Conservation (phyloP, 2,797 vertebrate species). For the Onychomys leucogaster region DNA sequence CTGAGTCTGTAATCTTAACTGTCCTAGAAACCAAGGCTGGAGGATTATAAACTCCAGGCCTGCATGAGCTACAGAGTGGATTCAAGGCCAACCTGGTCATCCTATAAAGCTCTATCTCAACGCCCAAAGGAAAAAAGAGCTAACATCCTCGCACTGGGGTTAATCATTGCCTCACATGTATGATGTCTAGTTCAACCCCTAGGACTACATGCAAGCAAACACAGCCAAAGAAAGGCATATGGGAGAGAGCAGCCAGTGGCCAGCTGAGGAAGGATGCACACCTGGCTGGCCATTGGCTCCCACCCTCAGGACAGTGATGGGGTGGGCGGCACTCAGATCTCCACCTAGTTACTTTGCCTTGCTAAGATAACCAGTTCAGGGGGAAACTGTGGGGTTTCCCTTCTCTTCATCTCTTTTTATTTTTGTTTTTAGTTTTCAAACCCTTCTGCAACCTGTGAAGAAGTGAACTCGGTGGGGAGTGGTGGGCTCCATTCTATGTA, state of each 20-base stretch:
- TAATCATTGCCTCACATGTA: no score
- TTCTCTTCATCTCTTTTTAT: not conserved
- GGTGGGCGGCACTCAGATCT: not conserved
- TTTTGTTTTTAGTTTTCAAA: slow-evolving; percentile 14
- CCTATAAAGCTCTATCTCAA: not conserved
- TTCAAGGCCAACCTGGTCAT: no score
- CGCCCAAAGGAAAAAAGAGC: not conserved
- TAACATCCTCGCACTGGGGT: not conserved
- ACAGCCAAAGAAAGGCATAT: not conserved
- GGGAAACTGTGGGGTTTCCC: not conserved
- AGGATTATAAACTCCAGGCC: not conserved
- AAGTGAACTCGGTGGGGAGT: not conserved
- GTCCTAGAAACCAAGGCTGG: not conserved
- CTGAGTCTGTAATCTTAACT: not conserved
- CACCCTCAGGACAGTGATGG: not conserved
- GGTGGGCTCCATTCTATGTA: not conserved
- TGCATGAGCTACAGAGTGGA: not conserved
- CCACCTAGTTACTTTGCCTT: not conserved
- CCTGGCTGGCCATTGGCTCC: not conserved
- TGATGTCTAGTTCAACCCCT: not conserved
- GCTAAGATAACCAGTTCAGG: not conserved
- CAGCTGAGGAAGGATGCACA: not conserved
- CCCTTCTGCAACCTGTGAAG: not conserved
- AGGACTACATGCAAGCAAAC: not conserved
- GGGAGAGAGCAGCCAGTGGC: no score